Evolutionary conservation across 1,140 invertebrate genomes (phyloP), one percentile per base, ranked within the genome.

Genomic region (Catajapyx aquilonaris): DNA sequence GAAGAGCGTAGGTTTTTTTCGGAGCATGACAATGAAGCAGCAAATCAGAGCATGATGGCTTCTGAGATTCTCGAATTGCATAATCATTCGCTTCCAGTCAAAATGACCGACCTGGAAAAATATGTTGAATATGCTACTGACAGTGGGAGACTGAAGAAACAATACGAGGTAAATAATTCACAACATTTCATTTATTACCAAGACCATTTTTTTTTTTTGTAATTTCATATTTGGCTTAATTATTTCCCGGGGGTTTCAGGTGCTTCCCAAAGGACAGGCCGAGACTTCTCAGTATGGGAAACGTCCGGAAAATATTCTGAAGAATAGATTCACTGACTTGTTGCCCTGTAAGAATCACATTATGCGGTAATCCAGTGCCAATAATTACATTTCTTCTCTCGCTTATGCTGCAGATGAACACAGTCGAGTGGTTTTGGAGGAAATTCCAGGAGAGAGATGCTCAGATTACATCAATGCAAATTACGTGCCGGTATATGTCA

Each of bases 391-490:
- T 28, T 28, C 7, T 13, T 9, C 13, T 9, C 7, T 28, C 13
- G 13, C 13, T 28, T 9, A 7, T 28, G 13, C 13, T 28, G 7
- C 46, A 66, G 63, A 63, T 53, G 66, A 69, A 47, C 62, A 66
- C 47, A 59, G 55, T 7, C 48, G 66, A 41, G 65, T 67, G 13
- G 41, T 53, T n/a, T 45, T 69, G 16, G 52, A 59, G 23, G 52
- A 55, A 46, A 51, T 52, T 54, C 13, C 46, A 56, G 20, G 45
- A 52, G 20, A 57, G 56, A 2, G 51, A 59, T 34, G 54, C 41
- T 53, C 55, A 5, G 65, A 68, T 47, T 69, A 68, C 45, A 66
- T 69, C 31, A 69, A 69, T 53, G 66, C 61, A 20, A 67, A 65
- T 46, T 69, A 60, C 47, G 58, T 69, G 38, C 62, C 68, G 55